A percentile compares a stretch with the other conserved stretches of the same genome.
Conservation (phyloP, 2,797 vertebrate genomes). For the Lycodopsis pacificus region DNA sequence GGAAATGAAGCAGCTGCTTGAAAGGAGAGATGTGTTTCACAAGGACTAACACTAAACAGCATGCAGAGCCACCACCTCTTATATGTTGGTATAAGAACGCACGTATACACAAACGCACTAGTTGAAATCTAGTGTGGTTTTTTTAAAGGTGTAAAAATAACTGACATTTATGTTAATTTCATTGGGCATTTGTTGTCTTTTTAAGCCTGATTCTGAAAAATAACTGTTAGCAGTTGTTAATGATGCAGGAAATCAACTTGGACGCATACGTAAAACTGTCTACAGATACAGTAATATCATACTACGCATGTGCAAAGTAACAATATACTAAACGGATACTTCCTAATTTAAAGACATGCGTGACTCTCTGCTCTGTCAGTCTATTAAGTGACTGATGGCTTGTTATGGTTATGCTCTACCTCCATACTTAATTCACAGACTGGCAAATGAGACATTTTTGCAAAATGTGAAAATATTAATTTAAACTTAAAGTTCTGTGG, state of each 20-base stretch:
- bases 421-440: background rate
- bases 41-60: conserved; percentile 20
- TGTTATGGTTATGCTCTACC: background rate
- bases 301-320: background rate
- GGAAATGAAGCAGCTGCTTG: conserved; percentile 42
- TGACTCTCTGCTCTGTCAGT: background rate
- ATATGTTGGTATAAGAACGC: background rate
- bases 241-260: background rate
- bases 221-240: background rate
- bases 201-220: background rate
- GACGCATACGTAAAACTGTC: background rate
- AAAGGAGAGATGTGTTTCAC: conserved; percentile 18
- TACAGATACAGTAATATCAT: background rate
- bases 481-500: background rate
- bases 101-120: background rate
- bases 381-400: conserved; percentile 3
- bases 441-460: background rate
- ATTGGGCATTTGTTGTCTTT: background rate
- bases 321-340: background rate
- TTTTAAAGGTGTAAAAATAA: conserved; percentile 23
- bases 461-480: background rate
- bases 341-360: background rate
- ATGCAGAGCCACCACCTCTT: background rate
- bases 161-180: conserved; percentile 30
- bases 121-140: conserved; percentile 9